These are phyloP conservation scores for Cartodere bifasciata DNA, from an alignment of 2,888 invertebrate species.

Conservation along the genomic window DNA sequence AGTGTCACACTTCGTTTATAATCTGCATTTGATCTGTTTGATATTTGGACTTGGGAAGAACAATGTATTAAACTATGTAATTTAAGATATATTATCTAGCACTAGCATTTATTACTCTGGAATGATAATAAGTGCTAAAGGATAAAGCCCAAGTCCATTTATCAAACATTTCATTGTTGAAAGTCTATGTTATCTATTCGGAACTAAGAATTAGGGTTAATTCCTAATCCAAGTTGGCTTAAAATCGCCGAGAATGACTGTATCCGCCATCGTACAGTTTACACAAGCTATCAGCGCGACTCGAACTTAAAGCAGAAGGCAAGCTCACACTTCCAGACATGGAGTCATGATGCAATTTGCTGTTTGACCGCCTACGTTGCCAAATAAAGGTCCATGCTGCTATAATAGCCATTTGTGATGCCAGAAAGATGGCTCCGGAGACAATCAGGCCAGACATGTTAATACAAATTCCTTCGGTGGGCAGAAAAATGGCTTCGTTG, in stretches of 20 bases:
- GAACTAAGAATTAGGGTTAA: too few relatives aligned
- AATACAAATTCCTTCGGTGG: slow-evolving; percentile 54
- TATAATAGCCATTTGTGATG: slow-evolving; percentile 76
- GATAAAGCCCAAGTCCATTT: too few relatives aligned
- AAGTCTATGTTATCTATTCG: too few relatives aligned
- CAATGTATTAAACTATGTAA: too few relatives aligned
- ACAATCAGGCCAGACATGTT: slow-evolving; percentile 72
- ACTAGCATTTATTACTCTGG: too few relatives aligned
- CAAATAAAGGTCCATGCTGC: slow-evolving; percentile 82
- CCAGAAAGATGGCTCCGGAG: slow-evolving; percentile 73
- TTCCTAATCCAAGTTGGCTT: slow-evolving; percentile 13
- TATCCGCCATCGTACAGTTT: slow-evolving; percentile 82
- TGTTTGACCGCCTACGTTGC: slow-evolving; percentile 52
- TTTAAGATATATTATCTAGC: too few relatives aligned
- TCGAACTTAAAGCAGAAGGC: slow-evolving; percentile 44
- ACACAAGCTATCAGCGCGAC: slow-evolving; percentile 63
- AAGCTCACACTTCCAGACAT: slow-evolving; percentile 49
- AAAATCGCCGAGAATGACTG: slow-evolving; percentile 50
- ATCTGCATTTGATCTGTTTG: too few relatives aligned
- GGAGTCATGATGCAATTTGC: slow-evolving; percentile 47
- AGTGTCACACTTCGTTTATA: too few relatives aligned
- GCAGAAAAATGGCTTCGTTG: slow-evolving; percentile 60
- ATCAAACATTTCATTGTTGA: too few relatives aligned
- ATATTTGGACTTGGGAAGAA: too few relatives aligned
- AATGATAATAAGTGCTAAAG: too few relatives aligned